phyloP scores from a whole-genome alignment of 2,113 vertebrate species.

The Coracopsis vasa region DNA sequence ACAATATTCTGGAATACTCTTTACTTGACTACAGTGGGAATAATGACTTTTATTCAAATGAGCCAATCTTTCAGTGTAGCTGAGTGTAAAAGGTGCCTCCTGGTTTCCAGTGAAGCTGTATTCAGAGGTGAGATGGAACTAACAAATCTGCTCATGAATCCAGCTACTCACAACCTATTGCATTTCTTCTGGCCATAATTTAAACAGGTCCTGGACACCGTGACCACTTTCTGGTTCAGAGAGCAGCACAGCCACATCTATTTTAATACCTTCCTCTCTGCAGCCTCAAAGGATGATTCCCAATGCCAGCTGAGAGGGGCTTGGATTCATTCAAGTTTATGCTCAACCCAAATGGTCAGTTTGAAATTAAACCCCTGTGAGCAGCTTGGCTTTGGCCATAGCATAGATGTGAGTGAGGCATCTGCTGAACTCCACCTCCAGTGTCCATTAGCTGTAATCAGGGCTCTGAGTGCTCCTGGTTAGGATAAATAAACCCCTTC shows the following conservation, averaged over 20 bases:
- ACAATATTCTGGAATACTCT: background rate
- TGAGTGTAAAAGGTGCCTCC: background rate
- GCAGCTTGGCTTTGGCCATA: background rate
- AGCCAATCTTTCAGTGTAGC: background rate
- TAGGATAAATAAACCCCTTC: slow-evolving; percentile 16
- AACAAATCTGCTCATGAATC: background rate
- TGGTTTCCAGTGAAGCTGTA: background rate
- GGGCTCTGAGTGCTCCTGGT: background rate
- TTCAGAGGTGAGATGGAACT: background rate
- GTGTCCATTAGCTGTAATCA: background rate
- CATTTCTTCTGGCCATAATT: background rate
- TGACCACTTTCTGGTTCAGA: background rate
- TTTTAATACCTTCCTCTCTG: background rate
- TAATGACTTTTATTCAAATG: background rate
- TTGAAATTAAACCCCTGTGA: slow-evolving; percentile 22
- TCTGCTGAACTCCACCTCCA: background rate
- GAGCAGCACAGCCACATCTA: background rate
- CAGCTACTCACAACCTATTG: background rate
- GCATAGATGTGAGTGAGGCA: background rate
- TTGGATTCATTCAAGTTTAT: background rate
- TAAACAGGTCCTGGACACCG: background rate
- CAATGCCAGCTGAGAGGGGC: background rate
- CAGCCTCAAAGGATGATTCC: background rate
- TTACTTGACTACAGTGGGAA: background rate
- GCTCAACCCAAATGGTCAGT: background rate